Conservation (phyloP, 1,140 invertebrate genomes). For the Phymorhynchus buccinoides region DNA sequence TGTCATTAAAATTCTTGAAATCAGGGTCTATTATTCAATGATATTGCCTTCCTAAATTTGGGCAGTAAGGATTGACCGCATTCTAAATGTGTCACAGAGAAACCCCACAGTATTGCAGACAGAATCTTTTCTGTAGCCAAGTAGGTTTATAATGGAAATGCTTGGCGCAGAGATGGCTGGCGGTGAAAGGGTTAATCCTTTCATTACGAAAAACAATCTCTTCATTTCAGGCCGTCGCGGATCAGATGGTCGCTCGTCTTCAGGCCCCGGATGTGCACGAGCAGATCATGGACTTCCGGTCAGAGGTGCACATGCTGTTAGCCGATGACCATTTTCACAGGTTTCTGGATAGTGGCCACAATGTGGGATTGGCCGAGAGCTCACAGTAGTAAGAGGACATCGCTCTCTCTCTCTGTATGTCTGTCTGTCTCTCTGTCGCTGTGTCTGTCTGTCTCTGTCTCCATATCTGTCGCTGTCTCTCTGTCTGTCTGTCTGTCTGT, state of each 20-base stretch:
- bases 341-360: slow-evolving; percentile 1
- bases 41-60: too few species aligned
- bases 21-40: too few species aligned
- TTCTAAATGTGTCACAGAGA: too few species aligned
- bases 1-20: too few species aligned
- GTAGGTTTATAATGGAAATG: too few species aligned
- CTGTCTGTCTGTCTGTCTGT: neutral
- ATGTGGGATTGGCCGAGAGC: slow-evolving; percentile 18
- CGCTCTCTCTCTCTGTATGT: too few species aligned
- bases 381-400: slow-evolving; percentile 8
- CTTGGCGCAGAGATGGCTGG: too few species aligned
- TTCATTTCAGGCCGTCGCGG: neutral
- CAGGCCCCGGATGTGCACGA: neutral
- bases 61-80: too few species aligned
- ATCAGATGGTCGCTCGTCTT: neutral
- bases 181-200: too few species aligned
- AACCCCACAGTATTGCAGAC: too few species aligned
- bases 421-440: neutral
- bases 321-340: slow-evolving; percentile 9
- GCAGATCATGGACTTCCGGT: slow-evolving; percentile 12
- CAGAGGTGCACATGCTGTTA: slow-evolving; percentile 27
- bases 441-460: neutral
- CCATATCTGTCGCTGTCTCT: neutral
- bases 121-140: too few species aligned
- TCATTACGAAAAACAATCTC: too few species aligned